Conservation (phyloP, 2,888 invertebrate genomes). For the Arrhopalites spinosus region DNA sequence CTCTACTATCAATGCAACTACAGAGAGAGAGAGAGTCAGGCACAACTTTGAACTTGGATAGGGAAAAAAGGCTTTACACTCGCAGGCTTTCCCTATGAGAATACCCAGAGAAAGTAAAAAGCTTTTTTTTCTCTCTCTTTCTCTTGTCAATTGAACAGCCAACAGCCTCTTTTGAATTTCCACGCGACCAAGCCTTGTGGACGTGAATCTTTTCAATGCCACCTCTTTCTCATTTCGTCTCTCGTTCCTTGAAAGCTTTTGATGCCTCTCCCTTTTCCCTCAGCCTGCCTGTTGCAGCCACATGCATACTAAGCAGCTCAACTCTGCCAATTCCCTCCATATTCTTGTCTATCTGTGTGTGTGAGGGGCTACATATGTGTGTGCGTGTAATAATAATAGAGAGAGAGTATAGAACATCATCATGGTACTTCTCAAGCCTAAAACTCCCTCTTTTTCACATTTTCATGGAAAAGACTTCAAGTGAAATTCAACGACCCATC, state of each 20-base stretch:
- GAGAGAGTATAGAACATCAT: no score
- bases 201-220: background rate
- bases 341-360: background rate
- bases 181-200: background rate
- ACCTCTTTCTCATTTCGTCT: background rate
- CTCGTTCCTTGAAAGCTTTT: no score
- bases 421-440: no score
- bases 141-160: background rate
- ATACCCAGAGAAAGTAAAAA: background rate
- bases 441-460: no score
- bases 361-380: background rate
- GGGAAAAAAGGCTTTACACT: no score
- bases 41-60: background rate
- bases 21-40: background rate
- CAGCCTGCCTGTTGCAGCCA: background rate
- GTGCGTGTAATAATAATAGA: background rate
- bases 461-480: no score
- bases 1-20: no score
- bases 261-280: no score
- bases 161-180: background rate
- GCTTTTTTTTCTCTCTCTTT: background rate
- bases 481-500: no score
- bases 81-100: background rate
- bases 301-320: constrained; percentile 10
- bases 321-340: background rate